Evolutionary conservation across 2,797 vertebrate genomes (phyloP).

Genomic region (Tenualosa thibaudeaui): DNA sequence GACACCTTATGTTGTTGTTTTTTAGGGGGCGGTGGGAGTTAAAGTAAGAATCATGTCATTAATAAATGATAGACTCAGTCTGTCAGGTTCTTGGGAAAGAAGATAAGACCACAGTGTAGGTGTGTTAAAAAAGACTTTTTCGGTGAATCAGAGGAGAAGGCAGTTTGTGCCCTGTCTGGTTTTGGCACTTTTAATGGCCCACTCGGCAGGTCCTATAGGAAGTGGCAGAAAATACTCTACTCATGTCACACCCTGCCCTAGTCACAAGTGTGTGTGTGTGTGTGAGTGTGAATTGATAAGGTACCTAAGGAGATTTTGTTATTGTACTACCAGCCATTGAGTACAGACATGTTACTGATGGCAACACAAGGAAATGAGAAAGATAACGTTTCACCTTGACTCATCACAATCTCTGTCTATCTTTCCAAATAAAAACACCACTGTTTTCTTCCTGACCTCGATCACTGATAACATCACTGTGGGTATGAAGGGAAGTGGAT

Average conservation of each 20-base stretch:
- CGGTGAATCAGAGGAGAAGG: background rate
- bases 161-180: background rate
- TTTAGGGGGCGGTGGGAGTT: background rate
- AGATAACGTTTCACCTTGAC: background rate
- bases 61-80: background rate
- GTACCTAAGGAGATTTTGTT: background rate
- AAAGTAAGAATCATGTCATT: background rate
- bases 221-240: background rate
- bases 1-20: background rate
- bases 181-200: background rate
- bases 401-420: background rate
- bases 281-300: background rate
- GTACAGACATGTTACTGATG: background rate
- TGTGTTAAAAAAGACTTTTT: background rate
- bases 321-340: background rate
- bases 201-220: background rate
- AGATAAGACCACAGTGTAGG: background rate
- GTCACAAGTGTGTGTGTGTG: background rate
- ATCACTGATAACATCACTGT: background rate
- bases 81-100: background rate
- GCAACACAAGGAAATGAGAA: background rate
- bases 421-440: slow-evolving; percentile 7
- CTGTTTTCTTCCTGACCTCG: background rate
- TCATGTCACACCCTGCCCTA: background rate
- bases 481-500: background rate